Conservation (phyloP, 2,113 vertebrate genomes). For the Spea multiplicata region DNA sequence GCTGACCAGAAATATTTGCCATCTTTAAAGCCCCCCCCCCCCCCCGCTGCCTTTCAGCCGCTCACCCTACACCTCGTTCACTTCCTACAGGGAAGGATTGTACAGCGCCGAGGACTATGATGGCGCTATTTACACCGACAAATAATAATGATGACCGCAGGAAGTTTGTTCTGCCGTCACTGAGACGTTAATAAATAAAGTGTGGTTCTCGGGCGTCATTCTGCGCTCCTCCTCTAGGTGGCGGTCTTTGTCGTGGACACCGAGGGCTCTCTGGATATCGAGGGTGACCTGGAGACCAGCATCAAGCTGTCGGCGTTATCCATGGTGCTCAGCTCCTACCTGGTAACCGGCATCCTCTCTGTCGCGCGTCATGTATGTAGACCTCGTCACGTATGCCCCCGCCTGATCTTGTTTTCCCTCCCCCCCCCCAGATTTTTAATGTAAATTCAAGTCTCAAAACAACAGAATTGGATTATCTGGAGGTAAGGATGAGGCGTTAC, state of each 20-base stretch:
- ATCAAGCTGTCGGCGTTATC: slow-evolving; percentile 56
- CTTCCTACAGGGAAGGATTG: no score
- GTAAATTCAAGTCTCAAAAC: slow-evolving; percentile 14
- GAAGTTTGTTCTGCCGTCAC: no score
- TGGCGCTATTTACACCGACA: no score
- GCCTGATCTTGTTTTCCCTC: background rate
- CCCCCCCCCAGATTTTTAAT: slow-evolving; percentile 31
- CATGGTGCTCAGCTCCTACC: slow-evolving; percentile 58
- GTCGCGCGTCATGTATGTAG: background rate
- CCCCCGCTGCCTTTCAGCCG: no score
- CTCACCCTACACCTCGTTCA: no score
- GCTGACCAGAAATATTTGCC: background rate
- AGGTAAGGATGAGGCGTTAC: slow-evolving; percentile 9
- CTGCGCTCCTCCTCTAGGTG: slow-evolving; percentile 45
- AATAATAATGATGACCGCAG: no score
- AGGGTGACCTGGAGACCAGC: slow-evolving; percentile 50
- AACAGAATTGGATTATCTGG: slow-evolving; percentile 41
- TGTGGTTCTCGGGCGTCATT: background rate
- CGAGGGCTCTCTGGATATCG: slow-evolving; percentile 51
- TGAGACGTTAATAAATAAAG: no score
- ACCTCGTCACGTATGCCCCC: background rate
- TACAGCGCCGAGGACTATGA: no score
- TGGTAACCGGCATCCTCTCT: slow-evolving; percentile 43
- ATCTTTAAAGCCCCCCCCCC: no score
- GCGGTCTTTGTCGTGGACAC: slow-evolving; percentile 61